Conservation (phyloP, 2,888 invertebrate genomes). For the Norana najaformis region DNA sequence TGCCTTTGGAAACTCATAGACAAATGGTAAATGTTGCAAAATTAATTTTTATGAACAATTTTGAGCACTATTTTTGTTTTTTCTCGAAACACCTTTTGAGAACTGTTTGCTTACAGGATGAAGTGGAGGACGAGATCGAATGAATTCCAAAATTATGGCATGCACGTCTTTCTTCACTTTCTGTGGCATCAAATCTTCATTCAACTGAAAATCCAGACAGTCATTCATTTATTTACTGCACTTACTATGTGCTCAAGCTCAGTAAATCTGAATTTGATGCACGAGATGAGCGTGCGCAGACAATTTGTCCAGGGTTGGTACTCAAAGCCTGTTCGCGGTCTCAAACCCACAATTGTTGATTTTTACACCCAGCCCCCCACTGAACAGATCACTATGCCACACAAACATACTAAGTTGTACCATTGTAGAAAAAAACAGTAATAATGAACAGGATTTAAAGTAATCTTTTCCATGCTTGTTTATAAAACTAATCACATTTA, state of each 20-base stretch:
- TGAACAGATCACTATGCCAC: too few species aligned
- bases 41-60: background rate
- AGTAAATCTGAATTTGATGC: background rate
- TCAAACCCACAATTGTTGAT: background rate
- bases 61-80: too few species aligned
- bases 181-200: constrained; percentile 76
- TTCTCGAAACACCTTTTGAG: too few species aligned
- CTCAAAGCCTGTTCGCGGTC: background rate
- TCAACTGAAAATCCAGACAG: constrained; percentile 49
- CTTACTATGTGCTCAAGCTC: background rate
- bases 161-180: constrained; percentile 91
- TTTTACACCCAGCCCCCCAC: background rate
- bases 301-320: background rate
- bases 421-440: too few species aligned
- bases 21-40: background rate
- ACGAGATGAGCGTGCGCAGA: background rate
- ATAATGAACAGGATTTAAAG: too few species aligned
- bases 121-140: constrained; percentile 88
- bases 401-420: background rate
- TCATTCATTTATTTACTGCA: background rate
- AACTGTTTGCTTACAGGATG: constrained; percentile 71
- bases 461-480: too few species aligned
- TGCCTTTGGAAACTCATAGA: too few species aligned
- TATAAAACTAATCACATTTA: too few species aligned
- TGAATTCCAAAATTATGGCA: constrained; percentile 92